Evolutionary conservation across 1,140 invertebrate species (phyloP).

Genomic region (Limonius californicus): DNA sequence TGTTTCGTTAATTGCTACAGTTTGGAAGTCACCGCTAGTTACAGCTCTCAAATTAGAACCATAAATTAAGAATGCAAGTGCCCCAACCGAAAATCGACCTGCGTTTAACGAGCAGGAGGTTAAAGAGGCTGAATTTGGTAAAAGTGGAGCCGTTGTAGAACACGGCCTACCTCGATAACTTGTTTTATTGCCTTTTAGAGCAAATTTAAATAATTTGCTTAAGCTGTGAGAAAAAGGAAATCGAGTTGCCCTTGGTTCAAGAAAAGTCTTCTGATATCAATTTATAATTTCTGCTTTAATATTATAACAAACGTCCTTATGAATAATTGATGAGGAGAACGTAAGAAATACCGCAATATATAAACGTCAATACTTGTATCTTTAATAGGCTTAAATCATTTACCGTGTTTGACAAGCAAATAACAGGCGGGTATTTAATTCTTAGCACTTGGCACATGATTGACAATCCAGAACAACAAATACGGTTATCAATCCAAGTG

Average conservation of each 20-base stretch:
- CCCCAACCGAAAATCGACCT: neutral
- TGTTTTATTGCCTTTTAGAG: neutral
- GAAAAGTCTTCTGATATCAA: no score
- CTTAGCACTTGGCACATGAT: neutral
- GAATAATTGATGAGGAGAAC: neutral
- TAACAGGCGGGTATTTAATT: neutral
- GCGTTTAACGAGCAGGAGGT: neutral
- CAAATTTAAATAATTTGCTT: neutral
- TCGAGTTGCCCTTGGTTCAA: no score
- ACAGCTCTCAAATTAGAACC: conserved; percentile 5
- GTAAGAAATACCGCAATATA: neutral
- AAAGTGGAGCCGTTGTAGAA: neutral
- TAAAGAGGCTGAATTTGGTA: neutral
- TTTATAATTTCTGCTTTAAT: no score
- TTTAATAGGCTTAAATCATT: neutral
- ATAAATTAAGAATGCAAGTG: conserved; percentile 11
- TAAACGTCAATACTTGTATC: no score
- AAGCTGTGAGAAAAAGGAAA: neutral
- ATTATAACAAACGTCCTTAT: no score
- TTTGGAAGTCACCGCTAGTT: conserved; percentile 9
- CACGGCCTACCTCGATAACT: neutral
- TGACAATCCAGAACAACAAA: neutral
- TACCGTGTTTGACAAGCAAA: neutral
- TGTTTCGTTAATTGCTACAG: conserved; percentile 15
- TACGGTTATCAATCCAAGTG: neutral